phyloP scores from a whole-genome alignment of 30 jellyfish, hydroid and myxozoan species.

The Phacellophora camtschatica region DNA sequence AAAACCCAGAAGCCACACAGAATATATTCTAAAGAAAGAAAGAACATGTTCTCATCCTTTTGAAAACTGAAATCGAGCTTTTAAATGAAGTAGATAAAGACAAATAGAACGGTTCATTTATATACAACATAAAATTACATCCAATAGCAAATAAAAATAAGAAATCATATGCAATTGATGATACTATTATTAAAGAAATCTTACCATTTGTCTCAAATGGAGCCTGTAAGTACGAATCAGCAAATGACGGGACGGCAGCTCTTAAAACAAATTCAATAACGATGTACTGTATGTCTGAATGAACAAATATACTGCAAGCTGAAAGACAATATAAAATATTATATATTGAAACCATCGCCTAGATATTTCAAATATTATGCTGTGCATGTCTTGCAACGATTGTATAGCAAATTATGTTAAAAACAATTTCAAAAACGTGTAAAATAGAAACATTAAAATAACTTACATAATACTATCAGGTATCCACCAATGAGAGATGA shows the following conservation, averaged over 20 bases:
- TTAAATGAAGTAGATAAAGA: not conserved
- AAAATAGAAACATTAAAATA: too few relatives aligned
- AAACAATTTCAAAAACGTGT: too few relatives aligned
- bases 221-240: conserved; percentile 49
- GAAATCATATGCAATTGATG: too few relatives aligned
- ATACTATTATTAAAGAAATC: too few relatives aligned
- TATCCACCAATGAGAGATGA: conserved; percentile 69
- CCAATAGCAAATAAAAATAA: too few relatives aligned
- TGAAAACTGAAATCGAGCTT: not conserved
- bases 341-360: too few relatives aligned
- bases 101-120: not conserved
- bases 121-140: too few relatives aligned
- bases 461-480: conserved; percentile 53
- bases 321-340: not conserved
- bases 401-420: too few relatives aligned
- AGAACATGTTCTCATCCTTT: not conserved
- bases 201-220: conserved; percentile 69
- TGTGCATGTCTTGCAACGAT: too few relatives aligned
- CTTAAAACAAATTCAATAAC: conserved; percentile 62
- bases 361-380: too few relatives aligned
- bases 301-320: conserved; percentile 65
- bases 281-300: conserved; percentile 64
- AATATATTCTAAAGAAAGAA: conserved; percentile 11
- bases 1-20: conserved; percentile 60
- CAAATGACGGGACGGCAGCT: conserved; percentile 52